A percentile compares a stretch with the other conserved stretches of the same genome.
phyloP scores from a whole-genome alignment of 2,888 invertebrate genomes.

The Spatulosminthurus flaviceps region DNA sequence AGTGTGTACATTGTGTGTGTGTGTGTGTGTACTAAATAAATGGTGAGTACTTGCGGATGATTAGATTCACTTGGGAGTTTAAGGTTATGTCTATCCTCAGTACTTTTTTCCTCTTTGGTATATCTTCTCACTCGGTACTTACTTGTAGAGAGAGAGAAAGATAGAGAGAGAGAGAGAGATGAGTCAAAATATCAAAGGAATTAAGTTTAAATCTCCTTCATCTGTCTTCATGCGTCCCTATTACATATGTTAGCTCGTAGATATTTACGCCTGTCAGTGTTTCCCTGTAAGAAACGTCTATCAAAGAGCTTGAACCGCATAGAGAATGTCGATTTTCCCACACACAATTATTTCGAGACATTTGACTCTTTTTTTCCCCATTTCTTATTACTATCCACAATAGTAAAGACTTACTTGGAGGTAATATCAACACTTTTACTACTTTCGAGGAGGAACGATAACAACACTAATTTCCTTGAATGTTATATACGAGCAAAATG shows the following conservation, averaged over 20 bases:
- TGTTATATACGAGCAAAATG: neutral
- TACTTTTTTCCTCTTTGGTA: too few relatives aligned
- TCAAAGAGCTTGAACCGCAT: neutral
- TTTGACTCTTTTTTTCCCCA: neutral
- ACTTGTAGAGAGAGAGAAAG: too few relatives aligned
- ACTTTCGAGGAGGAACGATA: neutral
- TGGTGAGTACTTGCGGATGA: conserved; percentile 7
- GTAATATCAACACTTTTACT: neutral
- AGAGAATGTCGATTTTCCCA: conserved; percentile 14
- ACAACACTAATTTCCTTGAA: neutral
- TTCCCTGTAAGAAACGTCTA: too few relatives aligned
- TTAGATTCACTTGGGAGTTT: conserved; percentile 18
- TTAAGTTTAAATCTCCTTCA: conserved; percentile 14
- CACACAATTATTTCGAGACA: conserved; percentile 14
- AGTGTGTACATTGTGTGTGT: too few relatives aligned
- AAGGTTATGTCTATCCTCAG: neutral
- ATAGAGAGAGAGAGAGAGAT: too few relatives aligned
- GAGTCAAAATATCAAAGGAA: neutral
- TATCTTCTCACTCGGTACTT: too few relatives aligned
- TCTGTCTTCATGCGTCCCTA: neutral
- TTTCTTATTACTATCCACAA: neutral
- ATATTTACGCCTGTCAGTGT: neutral
- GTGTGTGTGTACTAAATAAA: too few relatives aligned
- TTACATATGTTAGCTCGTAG: neutral
- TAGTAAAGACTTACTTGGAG: neutral